Base-by-base conservation (phyloP, 2,888 invertebrate species). In the Sepiola atlantica region DNA sequence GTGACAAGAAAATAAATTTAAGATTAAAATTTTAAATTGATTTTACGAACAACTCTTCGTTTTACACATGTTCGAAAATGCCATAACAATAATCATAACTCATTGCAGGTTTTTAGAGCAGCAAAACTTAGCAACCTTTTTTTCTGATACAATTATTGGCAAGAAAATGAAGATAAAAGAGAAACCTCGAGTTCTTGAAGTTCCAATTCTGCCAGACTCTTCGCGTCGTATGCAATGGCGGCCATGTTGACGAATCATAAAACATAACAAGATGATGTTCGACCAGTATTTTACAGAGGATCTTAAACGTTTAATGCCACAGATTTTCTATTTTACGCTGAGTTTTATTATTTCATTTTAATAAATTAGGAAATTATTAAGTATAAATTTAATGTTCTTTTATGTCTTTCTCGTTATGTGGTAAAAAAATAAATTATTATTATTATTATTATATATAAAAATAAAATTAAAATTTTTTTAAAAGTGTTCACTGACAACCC, bases 131-230 rank as follows among this genome's bases (percentile, higher is more conserved):
- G 0, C 1, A 32, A 14, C 24, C 8, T 8, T 24, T 61, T 24
- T 16, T 77, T 77, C n/a, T 32, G 0, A 77, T n/a, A n/a, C 16
- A 0, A 16, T n/a, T 2, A 77, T 32, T 77, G 16, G 1, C 16
- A 32, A 77, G 14, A 16, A 77, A 77, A 77, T 77, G n/a, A 77
- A 77, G n/a, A 14, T n/a, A 14, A 32, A 77, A 77, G 14, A n/a
- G n/a, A 77, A 77, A 96, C 96, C 94, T 96, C 96, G 20, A 96
- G 90, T 95, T 96, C 96, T 94, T 96, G 96, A 14, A 94, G 94
- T 94, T 96, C 96, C 28, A 96, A 95, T 45, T 96, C 95, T 28
- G 55, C 94, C 94, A 94, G 94, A n/a, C 95, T 94, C 90, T 95
- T 95, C 57, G 61, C n/a, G 35, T 61, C 55, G 32, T 93, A 61